A percentile compares a stretch with the other conserved stretches of the same genome.
phyloP scores from a whole-genome alignment of 2,888 invertebrate species.

The Scelioninae gen. 1 region DNA sequence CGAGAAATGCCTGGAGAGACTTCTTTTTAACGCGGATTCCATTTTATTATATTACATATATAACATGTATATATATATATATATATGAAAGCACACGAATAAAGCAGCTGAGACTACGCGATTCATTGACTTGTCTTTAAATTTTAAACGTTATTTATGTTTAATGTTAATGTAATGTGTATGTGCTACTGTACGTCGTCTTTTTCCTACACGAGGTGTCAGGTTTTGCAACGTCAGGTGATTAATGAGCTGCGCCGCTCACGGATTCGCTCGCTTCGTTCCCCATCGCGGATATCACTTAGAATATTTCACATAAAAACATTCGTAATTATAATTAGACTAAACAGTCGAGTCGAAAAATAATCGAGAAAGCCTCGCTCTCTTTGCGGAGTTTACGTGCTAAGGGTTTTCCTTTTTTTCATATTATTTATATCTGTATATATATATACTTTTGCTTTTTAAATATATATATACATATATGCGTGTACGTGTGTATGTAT shows the following conservation, averaged over 20 bases:
- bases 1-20: conserved; percentile 36
- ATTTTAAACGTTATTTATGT: conserved; percentile 45
- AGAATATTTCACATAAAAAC: conserved; percentile 79
- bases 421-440: conserved; percentile 25
- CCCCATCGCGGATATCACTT: conserved; percentile 71
- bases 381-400: conserved; percentile 70
- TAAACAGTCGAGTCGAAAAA: conserved; percentile 81
- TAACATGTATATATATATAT: conserved; percentile 66
- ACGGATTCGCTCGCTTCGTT: conserved; percentile 53
- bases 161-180: conserved; percentile 36
- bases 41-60: conserved; percentile 59
- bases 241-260: conserved; percentile 36
- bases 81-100: conserved; percentile 69
- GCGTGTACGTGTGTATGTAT: conserved; percentile 38
- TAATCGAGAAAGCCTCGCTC: conserved; percentile 77
- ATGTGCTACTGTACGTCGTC: conserved; percentile 27
- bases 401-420: conserved; percentile 51
- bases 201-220: neutral
- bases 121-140: conserved; percentile 53
- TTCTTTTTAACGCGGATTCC: conserved; percentile 33
- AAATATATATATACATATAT: conserved; percentile 26
- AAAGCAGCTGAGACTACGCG: conserved; percentile 63
- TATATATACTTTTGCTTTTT: conserved; percentile 8
- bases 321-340: conserved; percentile 78
- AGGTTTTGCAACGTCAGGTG: conserved; percentile 20